These are phyloP conservation scores for Semaprochilodus insignis DNA, from an alignment of 2,797 vertebrate species.

Conservation along the genomic window DNA sequence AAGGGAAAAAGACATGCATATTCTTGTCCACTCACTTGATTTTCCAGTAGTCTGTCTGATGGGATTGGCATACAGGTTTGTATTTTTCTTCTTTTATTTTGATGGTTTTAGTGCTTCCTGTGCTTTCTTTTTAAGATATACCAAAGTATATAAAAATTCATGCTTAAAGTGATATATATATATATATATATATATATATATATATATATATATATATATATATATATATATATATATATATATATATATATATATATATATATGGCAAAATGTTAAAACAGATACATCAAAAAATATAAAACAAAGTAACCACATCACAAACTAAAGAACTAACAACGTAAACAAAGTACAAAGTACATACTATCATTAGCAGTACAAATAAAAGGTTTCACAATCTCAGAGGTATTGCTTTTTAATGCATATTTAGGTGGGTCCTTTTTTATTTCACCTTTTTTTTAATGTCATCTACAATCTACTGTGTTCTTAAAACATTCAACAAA, in stretches of 20 bases:
- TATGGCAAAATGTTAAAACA: too few relatives aligned
- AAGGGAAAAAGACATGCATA: constrained; percentile 29
- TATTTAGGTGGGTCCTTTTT: not conserved
- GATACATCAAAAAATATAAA: not conserved
- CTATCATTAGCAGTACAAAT: not conserved
- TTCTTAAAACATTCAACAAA: not conserved
- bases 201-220: too few relatives aligned
- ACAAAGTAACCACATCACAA: too few relatives aligned
- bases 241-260: too few relatives aligned
- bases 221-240: too few relatives aligned
- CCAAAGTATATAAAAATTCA: not conserved
- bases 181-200: too few relatives aligned
- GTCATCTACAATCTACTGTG: not conserved
- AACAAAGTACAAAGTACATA: not conserved
- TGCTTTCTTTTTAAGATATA: not conserved
- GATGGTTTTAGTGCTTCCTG: constrained; percentile 4
- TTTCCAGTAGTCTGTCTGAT: constrained; percentile 2
- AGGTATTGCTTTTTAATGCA: not conserved
- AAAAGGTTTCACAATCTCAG: not conserved
- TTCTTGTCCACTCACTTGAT: constrained; percentile 31
- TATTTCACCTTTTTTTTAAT: not conserved
- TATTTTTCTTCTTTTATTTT: constrained; percentile 2
- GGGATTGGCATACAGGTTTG: constrained; percentile 11
- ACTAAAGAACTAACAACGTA: too few relatives aligned
- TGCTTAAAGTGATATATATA: not conserved